phyloP scores from a whole-genome alignment of 2,797 vertebrate genomes.

The Otus scops region DNA sequence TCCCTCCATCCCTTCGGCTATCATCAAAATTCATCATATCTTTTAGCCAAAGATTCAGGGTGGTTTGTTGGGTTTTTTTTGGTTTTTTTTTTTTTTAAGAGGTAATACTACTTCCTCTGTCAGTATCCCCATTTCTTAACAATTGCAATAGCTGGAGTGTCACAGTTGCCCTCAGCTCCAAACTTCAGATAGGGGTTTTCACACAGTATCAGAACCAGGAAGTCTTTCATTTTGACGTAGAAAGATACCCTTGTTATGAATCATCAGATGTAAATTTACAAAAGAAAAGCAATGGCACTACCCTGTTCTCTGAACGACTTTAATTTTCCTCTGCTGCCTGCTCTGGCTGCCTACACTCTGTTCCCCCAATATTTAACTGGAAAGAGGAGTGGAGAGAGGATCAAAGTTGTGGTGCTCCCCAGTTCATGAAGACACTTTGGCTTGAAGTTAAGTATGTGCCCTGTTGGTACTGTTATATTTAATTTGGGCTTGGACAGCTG shows the following conservation, averaged over 20 bases:
- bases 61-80: too few species aligned
- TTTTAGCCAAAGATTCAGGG: neutral
- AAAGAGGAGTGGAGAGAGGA: neutral
- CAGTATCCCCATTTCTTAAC: neutral
- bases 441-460: neutral
- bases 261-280: neutral
- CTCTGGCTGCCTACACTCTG: neutral
- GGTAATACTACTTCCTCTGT: neutral
- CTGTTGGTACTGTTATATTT: neutral
- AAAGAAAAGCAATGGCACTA: neutral
- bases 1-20: neutral
- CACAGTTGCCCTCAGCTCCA: neutral
- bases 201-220: neutral
- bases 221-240: neutral
- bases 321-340: neutral
- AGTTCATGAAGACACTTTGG: neutral
- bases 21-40: neutral
- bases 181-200: neutral
- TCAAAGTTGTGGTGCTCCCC: neutral
- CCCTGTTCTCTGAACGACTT: neutral
- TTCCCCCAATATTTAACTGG: neutral
- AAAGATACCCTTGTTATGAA: neutral
- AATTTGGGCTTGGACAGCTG: neutral
- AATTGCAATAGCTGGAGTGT: neutral
- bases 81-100: neutral